Percentiles rank a stretch among this genome's conserved stretches.
These are phyloP conservation scores for Alligator sinensis DNA, from an alignment of 2,113 vertebrate genomes.

Conservation along the genomic window DNA sequence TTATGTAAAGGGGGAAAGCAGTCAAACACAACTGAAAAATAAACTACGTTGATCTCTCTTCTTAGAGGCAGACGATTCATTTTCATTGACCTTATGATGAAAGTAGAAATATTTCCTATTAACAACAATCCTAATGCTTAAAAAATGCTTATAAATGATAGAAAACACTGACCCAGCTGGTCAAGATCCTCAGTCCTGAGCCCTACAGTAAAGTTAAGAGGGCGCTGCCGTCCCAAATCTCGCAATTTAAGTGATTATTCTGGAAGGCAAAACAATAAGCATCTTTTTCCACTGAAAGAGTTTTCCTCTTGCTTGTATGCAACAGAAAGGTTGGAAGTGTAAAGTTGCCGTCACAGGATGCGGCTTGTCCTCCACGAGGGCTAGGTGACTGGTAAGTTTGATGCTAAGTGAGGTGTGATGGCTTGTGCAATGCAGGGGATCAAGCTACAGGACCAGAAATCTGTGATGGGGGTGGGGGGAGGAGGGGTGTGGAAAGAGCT, in stretches of 20 bases:
- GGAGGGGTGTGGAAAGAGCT: background rate
- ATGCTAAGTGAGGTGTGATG: constrained; percentile 29
- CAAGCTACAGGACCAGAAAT: constrained; percentile 44
- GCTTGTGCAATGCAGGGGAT: background rate
- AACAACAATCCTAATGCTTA: background rate
- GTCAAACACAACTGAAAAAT: background rate
- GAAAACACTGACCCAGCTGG: background rate
- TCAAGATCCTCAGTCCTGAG: background rate
- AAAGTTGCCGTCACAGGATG: background rate
- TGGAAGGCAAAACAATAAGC: background rate
- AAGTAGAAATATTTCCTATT: background rate
- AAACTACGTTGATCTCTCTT: background rate
- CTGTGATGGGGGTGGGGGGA: background rate
- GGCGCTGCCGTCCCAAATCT: background rate
- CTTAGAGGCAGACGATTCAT: background rate
- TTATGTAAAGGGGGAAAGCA: background rate
- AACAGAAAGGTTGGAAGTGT: background rate
- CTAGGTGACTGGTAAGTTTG: constrained; percentile 21
- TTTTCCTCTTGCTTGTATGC: fast-evolving
- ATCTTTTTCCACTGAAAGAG: background rate
- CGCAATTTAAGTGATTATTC: background rate
- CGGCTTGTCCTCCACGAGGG: background rate
- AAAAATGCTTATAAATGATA: background rate
- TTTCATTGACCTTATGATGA: fast-evolving
- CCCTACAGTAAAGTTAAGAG: background rate